Conservation (phyloP, 1,140 invertebrate species). For the Apis cerana region DNA sequence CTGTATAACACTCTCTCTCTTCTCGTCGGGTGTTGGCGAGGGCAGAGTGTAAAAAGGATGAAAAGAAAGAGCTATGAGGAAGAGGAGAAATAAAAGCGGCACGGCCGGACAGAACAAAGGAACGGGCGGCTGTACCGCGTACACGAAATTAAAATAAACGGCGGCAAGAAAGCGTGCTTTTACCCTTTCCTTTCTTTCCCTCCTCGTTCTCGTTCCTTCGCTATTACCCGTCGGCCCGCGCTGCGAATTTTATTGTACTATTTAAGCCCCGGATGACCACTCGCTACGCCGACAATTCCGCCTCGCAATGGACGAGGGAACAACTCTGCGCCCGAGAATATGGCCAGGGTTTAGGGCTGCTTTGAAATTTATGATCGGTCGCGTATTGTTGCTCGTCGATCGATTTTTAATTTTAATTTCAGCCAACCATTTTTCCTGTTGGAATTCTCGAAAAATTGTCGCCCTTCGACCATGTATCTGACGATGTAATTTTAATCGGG, state of each 20-base stretch:
- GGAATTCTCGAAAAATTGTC: too few species aligned
- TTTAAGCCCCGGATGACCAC: slow-evolving; percentile 70
- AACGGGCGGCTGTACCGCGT: slow-evolving; percentile 62
- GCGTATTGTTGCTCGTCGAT: too few species aligned
- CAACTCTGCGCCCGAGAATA: background rate
- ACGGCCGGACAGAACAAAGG: slow-evolving; percentile 71
- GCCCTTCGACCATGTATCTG: too few species aligned
- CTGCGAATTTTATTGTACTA: slow-evolving; percentile 74
- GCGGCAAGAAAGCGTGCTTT: slow-evolving; percentile 73
- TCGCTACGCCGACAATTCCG: slow-evolving; percentile 10
- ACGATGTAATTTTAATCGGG: too few species aligned
- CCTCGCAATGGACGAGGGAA: background rate
- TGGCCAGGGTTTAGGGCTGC: background rate
- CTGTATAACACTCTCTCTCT: background rate
- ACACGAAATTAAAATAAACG: slow-evolving; percentile 80
- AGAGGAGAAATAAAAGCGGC: slow-evolving; percentile 61
- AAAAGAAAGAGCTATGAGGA: slow-evolving; percentile 46
- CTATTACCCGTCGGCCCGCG: slow-evolving; percentile 28
- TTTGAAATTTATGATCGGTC: background rate
- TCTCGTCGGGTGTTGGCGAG: slow-evolving; percentile 4
- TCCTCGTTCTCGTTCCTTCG: slow-evolving; percentile 14
- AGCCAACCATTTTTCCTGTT: too few species aligned
- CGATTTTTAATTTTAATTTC: too few species aligned
- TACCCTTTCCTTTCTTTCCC: slow-evolving; percentile 4
- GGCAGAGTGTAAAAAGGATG: slow-evolving; percentile 2